A percentile compares a stretch with the other conserved stretches of the same genome.
Evolutionary conservation across 1,140 invertebrate genomes (phyloP).

Genomic region (Sminthurinus signatus): DNA sequence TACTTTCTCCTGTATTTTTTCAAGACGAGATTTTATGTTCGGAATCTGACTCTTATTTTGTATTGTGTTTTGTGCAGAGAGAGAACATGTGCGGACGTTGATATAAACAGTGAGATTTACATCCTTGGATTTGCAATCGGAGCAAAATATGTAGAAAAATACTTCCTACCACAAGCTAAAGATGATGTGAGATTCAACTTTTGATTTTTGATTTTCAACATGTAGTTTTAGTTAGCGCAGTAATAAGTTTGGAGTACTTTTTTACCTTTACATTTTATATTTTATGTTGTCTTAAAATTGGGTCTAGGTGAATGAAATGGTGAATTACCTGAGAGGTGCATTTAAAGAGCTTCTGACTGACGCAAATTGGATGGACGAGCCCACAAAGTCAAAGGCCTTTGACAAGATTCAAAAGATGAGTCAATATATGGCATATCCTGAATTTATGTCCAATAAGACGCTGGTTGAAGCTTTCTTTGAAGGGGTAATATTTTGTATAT

Average conservation of each 20-base stretch:
- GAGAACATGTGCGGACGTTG: background rate
- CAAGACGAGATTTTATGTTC: too few relatives aligned
- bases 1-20: too few relatives aligned
- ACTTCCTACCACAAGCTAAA: background rate
- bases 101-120: background rate
- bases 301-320: conserved; percentile 17
- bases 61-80: background rate
- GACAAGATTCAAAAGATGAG: conserved; percentile 14
- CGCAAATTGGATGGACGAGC: conserved; percentile 21
- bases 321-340: conserved; percentile 5
- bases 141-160: background rate
- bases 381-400: conserved; percentile 10
- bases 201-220: background rate
- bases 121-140: background rate
- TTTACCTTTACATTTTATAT: too few relatives aligned
- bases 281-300: too few relatives aligned
- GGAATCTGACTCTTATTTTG: too few relatives aligned
- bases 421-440: conserved; percentile 11
- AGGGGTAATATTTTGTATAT: conserved; percentile 47
- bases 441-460: background rate
- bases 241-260: too few relatives aligned
- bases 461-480: conserved; percentile 9
- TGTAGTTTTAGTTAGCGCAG: too few relatives aligned
- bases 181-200: background rate
- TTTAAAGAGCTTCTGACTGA: conserved; percentile 13